Conservation (phyloP, 2,113 vertebrate genomes). For the Silurus meridionalis region DNA sequence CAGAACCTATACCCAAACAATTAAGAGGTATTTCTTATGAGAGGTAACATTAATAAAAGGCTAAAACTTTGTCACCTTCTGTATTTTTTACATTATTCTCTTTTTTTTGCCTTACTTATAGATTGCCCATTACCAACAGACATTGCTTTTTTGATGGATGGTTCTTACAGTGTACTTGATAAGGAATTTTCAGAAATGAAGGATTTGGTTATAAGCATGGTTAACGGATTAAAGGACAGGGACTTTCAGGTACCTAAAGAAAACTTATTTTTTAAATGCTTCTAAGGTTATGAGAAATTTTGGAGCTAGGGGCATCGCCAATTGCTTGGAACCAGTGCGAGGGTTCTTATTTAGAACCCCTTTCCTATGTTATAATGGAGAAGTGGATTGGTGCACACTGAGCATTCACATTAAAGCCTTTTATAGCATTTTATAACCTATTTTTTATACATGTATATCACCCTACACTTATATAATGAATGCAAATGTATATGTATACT, state of each 20-base stretch:
- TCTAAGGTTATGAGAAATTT: background rate
- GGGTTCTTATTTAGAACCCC: too few relatives aligned
- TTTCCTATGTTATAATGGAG: too few relatives aligned
- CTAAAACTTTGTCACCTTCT: background rate
- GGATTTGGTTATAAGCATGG: conserved; percentile 59
- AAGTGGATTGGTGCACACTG: too few relatives aligned
- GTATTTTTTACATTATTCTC: background rate
- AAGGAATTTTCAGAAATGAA: conserved; percentile 49
- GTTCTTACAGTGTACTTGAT: conserved; percentile 48
- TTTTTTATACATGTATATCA: background rate
- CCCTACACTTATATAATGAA: background rate
- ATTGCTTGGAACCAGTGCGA: too few relatives aligned
- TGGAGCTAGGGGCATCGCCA: too few relatives aligned
- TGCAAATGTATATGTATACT: background rate
- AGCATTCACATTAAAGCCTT: too few relatives aligned
- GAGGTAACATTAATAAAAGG: conserved; percentile 42
- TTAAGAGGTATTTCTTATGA: background rate
- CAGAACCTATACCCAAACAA: background rate
- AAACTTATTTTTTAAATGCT: background rate
- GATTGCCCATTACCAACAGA: conserved; percentile 63
- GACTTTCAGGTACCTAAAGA: conserved; percentile 52
- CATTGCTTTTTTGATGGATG: conserved; percentile 72
- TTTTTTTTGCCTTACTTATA: conserved; percentile 44
- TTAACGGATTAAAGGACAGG: conserved; percentile 33
- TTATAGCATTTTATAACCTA: too few relatives aligned